phyloP scores from a whole-genome alignment of 2,797 vertebrate genomes.

The Oreochromis grahami region DNA sequence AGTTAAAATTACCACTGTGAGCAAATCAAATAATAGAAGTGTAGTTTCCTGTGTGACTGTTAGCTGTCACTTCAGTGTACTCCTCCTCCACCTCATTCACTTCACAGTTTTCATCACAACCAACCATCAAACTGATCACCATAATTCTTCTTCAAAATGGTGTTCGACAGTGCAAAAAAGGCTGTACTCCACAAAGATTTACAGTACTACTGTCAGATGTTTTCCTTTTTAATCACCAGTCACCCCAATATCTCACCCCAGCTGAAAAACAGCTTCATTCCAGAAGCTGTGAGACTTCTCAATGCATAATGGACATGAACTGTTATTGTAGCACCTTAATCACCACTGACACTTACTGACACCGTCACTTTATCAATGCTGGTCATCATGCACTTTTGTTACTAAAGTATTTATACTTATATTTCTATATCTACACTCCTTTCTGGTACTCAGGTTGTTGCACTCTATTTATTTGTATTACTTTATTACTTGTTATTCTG shows the following conservation, averaged over 20 bases:
- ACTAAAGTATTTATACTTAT: background rate
- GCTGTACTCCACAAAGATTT: background rate
- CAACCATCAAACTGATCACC: background rate
- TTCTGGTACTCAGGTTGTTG: background rate
- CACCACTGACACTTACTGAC: background rate
- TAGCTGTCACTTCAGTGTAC: background rate
- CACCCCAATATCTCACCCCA: background rate
- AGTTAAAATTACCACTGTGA: background rate
- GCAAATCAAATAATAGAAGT: background rate
- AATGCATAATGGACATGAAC: background rate
- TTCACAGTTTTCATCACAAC: background rate
- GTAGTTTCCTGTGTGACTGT: background rate
- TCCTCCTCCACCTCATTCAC: background rate
- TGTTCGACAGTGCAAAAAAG: background rate
- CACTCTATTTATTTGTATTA: background rate
- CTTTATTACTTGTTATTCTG: fast-evolving
- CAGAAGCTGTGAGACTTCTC: background rate
- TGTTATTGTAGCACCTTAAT: background rate
- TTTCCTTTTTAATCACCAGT: background rate
- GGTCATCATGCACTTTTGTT: background rate
- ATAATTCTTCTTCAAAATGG: background rate
- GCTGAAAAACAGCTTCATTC: background rate
- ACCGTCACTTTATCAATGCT: background rate
- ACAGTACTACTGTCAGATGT: background rate
- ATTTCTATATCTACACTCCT: background rate